Percentiles rank a stretch among this genome's conserved stretches.
Evolutionary conservation across 1,140 invertebrate species (phyloP).

Genomic region (Drosophila obscura): DNA sequence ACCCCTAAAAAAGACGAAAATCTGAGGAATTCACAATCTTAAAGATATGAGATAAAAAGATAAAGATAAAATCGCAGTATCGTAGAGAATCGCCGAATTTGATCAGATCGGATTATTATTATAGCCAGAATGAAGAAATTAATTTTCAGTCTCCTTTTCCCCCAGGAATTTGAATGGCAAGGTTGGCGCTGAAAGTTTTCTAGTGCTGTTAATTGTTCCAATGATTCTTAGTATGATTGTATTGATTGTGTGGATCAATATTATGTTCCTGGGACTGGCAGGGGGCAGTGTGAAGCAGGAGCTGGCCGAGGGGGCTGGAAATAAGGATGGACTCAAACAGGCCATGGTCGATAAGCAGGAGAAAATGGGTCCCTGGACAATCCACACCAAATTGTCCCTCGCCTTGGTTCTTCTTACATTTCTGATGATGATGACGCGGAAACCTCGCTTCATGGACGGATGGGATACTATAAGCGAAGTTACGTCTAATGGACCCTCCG

Average conservation of each 20-base stretch:
- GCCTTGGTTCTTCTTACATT: conserved; percentile 8
- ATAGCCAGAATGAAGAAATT: too few species aligned
- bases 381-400: neutral
- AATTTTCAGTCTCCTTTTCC: too few species aligned
- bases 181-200: neutral
- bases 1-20: too few species aligned
- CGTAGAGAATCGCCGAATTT: too few species aligned
- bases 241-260: conserved; percentile 42
- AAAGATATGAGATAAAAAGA: too few species aligned
- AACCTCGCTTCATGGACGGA: neutral
- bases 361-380: conserved; percentile 28
- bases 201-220: neutral
- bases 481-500: neutral
- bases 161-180: neutral
- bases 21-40: too few species aligned
- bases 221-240: conserved; percentile 5
- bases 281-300: conserved; percentile 14
- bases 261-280: conserved; percentile 36
- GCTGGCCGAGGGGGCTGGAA: neutral
- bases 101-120: too few species aligned
- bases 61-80: too few species aligned
- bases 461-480: neutral
- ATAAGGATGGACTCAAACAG: neutral
- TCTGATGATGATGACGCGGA: conserved; percentile 1
- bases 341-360: conserved; percentile 10